Base-by-base conservation (phyloP, 1,140 invertebrate genomes). In the Reticulitermes speratus region DNA sequence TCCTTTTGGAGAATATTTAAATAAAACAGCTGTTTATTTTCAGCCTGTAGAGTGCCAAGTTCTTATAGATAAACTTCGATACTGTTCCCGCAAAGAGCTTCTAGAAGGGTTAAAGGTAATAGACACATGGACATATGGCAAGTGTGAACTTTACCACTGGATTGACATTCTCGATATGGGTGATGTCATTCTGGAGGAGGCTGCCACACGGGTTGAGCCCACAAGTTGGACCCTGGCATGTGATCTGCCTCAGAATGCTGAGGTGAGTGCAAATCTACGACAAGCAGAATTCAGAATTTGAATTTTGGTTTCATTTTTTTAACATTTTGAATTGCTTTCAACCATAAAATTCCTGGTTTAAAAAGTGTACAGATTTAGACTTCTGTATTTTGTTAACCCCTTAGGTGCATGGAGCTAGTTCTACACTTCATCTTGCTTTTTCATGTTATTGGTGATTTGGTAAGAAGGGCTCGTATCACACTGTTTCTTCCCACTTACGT, bases 61-160 rank as follows among this genome's bases (percentile, higher is more conserved):
- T 87, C 91, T 97, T 16, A 97, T 97, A 89, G 96, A 96, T 88
- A 94, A 94, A 89, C 90, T 97, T 44, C 95, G 95, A 89, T 93
- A 92, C 87, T 96, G 96, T 89, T 94, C 93, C 81, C 93, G 95
- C 87, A 91, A 94, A 87, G 95, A 96, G 90, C 91, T 97, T 55
- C 90, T 96, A 2, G 92, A 93, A 86, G 96, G 96, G 90, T 90
- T 98, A 44, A 94, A 94, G 87, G 94, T 94, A 87, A 94, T 97
- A 87, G 96, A 96, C 89, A 94, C 95, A 52, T 98, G 97, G 97
- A 96, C 96, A 55, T 97, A 95, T 91, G 96, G 97, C 86, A 98
- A 98, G 93, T 97, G 96, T 91, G 97, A 98, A 91, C 91, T 98
- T 21, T 96, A 96, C 89, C 96, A 98, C 90, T 98, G 97, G 97